Base-by-base conservation (phyloP, 2,113 vertebrate genomes). In the Seriola rivoliana region DNA sequence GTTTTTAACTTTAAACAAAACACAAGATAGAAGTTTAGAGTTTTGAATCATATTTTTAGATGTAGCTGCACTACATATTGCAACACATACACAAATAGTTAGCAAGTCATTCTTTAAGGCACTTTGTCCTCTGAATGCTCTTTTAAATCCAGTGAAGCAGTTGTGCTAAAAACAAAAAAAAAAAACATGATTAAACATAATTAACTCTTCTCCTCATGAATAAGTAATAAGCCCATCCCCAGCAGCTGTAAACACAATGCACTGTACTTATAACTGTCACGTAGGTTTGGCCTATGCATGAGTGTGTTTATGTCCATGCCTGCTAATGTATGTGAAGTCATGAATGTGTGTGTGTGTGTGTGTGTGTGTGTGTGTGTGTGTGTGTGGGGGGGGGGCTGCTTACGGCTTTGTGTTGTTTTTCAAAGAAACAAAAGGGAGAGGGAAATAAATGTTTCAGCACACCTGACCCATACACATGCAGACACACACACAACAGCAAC, bases 111-210 rank as follows among this genome's bases (percentile, higher is more conserved):
- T 38, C 67, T 82, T 62, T 23, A 36, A 75, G 81, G 69, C 67
- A 8, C 21, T 66, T 81, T 82, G 81, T 80, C 78, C 75, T 88
- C 58, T 25, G 6, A 75, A 80, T 72, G 75, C 62, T 60, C 69
- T 86, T 87, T 70, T 29, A 59, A 40, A 44, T 82, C 23, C 21
- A 58, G 42, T 75, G 62, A 38, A 40, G 48, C 70, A 42, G 44
- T 48, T 52, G 60, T 21, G 59, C 68, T 78, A 36, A 57, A 85
- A 80, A 91, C 70, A 88, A 85, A 85, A 80, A 23, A 23, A 23
- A 23, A 23, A 23, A 23, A 80, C 81, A 77, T 7, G 50, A 62
- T 65, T 46, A 50, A 69, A 81, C 81, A 75, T 70, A 82, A 82
- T 64, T 50, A 88, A 84, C 55, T 59, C 70, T 72, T 57, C 9